phyloP scores from a whole-genome alignment of 2,888 invertebrate genomes.

The Caenorhabditis wallacei region DNA sequence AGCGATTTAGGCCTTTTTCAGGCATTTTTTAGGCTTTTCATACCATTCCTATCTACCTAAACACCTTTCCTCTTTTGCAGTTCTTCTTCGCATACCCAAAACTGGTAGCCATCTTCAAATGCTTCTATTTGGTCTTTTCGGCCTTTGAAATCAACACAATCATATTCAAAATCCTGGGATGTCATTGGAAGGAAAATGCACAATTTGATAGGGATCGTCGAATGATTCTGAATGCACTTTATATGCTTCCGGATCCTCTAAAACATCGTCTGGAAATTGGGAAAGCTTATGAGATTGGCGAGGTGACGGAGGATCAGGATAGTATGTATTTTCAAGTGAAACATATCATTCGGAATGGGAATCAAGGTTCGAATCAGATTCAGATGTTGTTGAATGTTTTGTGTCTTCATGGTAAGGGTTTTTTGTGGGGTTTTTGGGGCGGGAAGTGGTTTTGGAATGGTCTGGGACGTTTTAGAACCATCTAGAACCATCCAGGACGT shows the following conservation, averaged over 20 bases:
- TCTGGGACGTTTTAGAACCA: too few relatives aligned
- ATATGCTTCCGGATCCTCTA: constrained; percentile 5
- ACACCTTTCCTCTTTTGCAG: neutral
- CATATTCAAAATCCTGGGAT: constrained; percentile 34
- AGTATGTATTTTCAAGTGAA: constrained; percentile 44
- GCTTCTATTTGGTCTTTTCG: constrained; percentile 33
- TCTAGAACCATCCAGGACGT: too few relatives aligned
- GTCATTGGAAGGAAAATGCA: neutral
- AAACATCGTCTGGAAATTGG: constrained; percentile 29
- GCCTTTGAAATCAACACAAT: constrained; percentile 29
- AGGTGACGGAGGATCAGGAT: constrained; percentile 12
- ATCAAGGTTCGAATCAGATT: neutral
- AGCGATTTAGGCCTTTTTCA: too few relatives aligned
- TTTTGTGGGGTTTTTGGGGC: too few relatives aligned
- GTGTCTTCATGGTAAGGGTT: too few relatives aligned
- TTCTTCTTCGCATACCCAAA: neutral
- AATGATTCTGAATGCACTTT: neutral
- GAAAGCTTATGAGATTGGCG: neutral
- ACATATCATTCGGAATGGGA: neutral
- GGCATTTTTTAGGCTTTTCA: too few relatives aligned
- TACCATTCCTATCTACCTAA: too few relatives aligned
- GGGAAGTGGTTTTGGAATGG: too few relatives aligned
- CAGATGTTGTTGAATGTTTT: neutral
- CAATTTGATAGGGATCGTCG: neutral
- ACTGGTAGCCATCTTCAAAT: neutral